A percentile compares a stretch with the other conserved stretches of the same genome.
These are phyloP conservation scores for Malachius bipustulatus DNA, from an alignment of 2,888 invertebrate species.

Conservation along the genomic window DNA sequence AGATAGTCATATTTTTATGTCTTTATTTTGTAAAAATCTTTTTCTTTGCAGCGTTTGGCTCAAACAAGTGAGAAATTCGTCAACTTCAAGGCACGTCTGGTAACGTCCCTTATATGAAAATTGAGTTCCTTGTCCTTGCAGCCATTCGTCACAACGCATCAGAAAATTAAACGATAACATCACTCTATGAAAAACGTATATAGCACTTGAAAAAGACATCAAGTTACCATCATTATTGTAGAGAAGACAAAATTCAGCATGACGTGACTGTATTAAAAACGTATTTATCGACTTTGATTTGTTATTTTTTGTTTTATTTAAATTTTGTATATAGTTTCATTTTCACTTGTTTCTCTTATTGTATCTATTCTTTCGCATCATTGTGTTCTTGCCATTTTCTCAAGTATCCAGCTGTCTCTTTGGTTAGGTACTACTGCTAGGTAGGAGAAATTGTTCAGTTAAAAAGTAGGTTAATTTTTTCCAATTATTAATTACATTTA, in stretches of 20 bases:
- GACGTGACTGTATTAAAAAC: background rate
- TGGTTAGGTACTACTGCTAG: no score
- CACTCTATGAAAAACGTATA: no score
- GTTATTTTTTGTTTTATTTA: background rate
- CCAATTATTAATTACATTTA: slow-evolving; percentile 13
- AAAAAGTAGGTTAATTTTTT: no score
- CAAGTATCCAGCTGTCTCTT: no score
- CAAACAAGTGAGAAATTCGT: slow-evolving; percentile 85
- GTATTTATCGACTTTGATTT: slow-evolving; percentile 2
- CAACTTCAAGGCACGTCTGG: slow-evolving; percentile 85
- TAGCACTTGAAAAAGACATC: background rate
- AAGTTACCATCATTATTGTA: no score
- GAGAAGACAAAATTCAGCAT: no score
- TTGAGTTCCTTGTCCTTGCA: slow-evolving; percentile 10
- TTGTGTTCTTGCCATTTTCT: slow-evolving; percentile 10
- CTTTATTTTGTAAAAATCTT: no score
- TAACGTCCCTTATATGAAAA: slow-evolving; percentile 75
- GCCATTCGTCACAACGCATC: slow-evolving; percentile 6
- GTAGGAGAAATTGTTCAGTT: no score
- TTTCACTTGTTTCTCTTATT: slow-evolving; percentile 4
- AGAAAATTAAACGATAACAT: slow-evolving; percentile 10
- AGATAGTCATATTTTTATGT: no score
- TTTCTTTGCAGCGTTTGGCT: slow-evolving; percentile 55
- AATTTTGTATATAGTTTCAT: slow-evolving; percentile 4
- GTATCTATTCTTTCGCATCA: slow-evolving; percentile 8